Evolutionary conservation across 64 coral and sea anemone species (phyloP), one percentile per base, ranked within the genome.

Genomic region (Astreopora myriophthalma): DNA sequence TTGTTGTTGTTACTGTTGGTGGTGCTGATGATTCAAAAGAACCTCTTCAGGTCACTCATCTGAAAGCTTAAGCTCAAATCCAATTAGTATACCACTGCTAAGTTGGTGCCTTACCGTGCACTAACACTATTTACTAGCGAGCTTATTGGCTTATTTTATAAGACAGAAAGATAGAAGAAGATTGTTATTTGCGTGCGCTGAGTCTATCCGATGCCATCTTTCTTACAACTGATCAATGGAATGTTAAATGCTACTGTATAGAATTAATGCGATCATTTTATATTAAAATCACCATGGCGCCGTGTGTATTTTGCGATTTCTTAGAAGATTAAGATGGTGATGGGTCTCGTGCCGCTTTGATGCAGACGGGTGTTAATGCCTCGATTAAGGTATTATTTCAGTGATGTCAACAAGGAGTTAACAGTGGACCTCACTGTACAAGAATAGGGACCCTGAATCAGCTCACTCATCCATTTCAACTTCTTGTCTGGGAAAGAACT

Each of bases 241-340:
- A 35, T 73, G 20, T 73, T 73, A 37, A 22, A 34, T 73, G 34
- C 70, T 22, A 73, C 70, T 38, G 70, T 38, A 73, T 73, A 38
- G 29, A 73, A 73, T 1, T 73, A 73, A 73, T 34, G 32, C 70
- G 70, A 73, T 73, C 2, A 36, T 73, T 34, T 73, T 26, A 6
- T 26, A 64, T 64, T n/a, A 10, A 64, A 22, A 36, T 73, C 4
- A 34, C 13, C 14, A 37, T 82, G 79, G 79, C 79, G 79, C 79
- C 79, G 19, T 80, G 28, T 55, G 22, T 82, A 34, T 82, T 49
- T 82, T 58, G 32, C 30, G 75, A 49, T 79, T 64, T 64, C 1
- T 82, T 37, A 5, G 38, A 10, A 32, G 79, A 64, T 82, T 80
- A 23, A 23, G 1, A 8, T 8, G 1, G 44, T 34, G 52, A 34